Base-by-base conservation (phyloP, 2,113 vertebrate species). In the Leptobrachium ailaonicum region DNA sequence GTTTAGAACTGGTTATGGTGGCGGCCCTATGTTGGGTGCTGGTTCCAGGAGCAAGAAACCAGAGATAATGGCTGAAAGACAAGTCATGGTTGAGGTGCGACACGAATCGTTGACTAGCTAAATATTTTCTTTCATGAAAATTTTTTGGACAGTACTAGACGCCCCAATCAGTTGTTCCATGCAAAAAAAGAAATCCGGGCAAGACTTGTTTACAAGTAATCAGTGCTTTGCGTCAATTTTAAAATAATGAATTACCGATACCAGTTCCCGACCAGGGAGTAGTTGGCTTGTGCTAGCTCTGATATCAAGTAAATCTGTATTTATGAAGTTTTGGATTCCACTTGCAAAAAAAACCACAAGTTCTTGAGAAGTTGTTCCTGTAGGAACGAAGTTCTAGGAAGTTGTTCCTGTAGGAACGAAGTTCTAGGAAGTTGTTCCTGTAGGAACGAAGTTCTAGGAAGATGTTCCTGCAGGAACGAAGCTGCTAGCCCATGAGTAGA, bases 161-260 rank as follows among this genome's bases (percentile, higher is more conserved):
- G 8, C 1, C 4, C 4, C 47, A 50, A 50, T 8, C 47, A 50
- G 47, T 50, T 5, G 4, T 50, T 50, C 47, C 47, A 50, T 50
- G 20, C 20, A 32, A 32, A 32, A 32, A 32, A 11, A 54, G 50
- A 54, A 54, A 6, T 6, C 50, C 1, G 6, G 6, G 11, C 6
- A 54, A 11, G 56, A 60, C 56, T 60, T 12, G 56, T 60, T 60
- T 60, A 8, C 56, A 11, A 60, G 10, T 60, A 60, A 60, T 12
- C 13, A 60, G 56, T 60, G 47, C 56, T 60, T 50, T 60, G 6
- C 43, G n/a, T 8, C 14, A 41, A 2, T 44, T 7, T 41, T 41
- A 47, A 43, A 60, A 56, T 63, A 76, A 54, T 64, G 56, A 41
- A 40, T 56, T 12, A 54, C 66, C 41, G 63, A 67, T 67, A 76